Evolutionary conservation across 2,888 invertebrate species (phyloP).

Genomic region (Arctia plantaginis): DNA sequence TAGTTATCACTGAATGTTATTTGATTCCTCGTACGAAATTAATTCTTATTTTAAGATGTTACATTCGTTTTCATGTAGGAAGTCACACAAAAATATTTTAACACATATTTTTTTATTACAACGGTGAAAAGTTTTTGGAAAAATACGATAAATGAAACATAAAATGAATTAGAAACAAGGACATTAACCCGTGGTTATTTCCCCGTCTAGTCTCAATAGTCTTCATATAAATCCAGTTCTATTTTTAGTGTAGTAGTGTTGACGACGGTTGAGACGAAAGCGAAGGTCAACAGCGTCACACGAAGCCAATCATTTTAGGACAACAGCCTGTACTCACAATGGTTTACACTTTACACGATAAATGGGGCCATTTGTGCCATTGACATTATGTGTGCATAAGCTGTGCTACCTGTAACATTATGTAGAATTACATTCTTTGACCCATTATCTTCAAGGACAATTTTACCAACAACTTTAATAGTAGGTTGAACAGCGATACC

Average conservation of each 20-base stretch:
- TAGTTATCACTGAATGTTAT: slow-evolving; percentile 77
- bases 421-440: background rate
- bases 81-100: slow-evolving; percentile 46
- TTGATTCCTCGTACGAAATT: slow-evolving; percentile 78
- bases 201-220: slow-evolving; percentile 26
- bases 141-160: background rate
- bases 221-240: slow-evolving; percentile 39
- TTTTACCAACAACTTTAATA: background rate
- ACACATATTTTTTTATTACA: slow-evolving; percentile 29
- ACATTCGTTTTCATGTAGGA: slow-evolving; percentile 60
- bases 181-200: slow-evolving; percentile 16
- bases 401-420: background rate
- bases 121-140: slow-evolving; percentile 12
- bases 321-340: slow-evolving; percentile 74
- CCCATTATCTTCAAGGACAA: background rate
- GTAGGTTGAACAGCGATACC: background rate
- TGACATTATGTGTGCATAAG: slow-evolving; percentile 25
- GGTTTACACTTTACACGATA: slow-evolving; percentile 55
- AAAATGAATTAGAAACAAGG: slow-evolving; percentile 17
- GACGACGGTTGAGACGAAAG: slow-evolving; percentile 49
- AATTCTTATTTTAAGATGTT: slow-evolving; percentile 77
- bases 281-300: slow-evolving; percentile 69
- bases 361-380: too few species aligned
- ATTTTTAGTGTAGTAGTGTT: slow-evolving; percentile 47
- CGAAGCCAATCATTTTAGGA: slow-evolving; percentile 66